Evolutionary conservation across 2,797 vertebrate genomes (phyloP).

Genomic region (Apogon talboti): DNA sequence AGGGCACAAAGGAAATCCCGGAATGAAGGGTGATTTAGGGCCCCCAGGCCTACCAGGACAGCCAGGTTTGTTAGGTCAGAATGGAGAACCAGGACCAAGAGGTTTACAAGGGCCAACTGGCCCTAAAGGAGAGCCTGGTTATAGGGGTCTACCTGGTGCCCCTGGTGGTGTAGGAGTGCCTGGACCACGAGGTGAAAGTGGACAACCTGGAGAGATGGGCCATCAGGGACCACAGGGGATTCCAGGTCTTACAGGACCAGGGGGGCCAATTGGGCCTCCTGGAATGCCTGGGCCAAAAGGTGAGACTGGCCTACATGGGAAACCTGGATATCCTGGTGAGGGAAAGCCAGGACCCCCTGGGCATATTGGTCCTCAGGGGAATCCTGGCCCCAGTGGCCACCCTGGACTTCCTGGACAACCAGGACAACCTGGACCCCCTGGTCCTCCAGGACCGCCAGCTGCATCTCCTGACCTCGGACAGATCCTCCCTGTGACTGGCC

Average conservation of each 20-base stretch:
- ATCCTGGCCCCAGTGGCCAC: conserved; percentile 88
- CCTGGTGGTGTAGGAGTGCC: conserved; percentile 86
- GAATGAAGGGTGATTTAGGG: conserved; percentile 89
- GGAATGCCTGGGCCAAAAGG: conserved; percentile 92
- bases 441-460: conserved; percentile 87
- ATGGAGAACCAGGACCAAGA: conserved; percentile 89
- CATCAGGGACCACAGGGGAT: conserved; percentile 92
- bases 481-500: conserved; percentile 88
- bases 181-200: conserved; percentile 89
- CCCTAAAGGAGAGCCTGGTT: conserved; percentile 90
- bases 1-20: conserved; percentile 87
- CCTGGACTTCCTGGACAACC: conserved; percentile 90
- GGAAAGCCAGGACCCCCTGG: conserved; percentile 89
- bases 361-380: conserved; percentile 89
- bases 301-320: conserved; percentile 87
- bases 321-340: conserved; percentile 90
- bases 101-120: conserved; percentile 91
- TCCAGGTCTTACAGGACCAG: conserved; percentile 91
- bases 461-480: conserved; percentile 85
- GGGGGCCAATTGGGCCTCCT: conserved; percentile 93
- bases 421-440: conserved; percentile 91
- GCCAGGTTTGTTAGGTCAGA: conserved; percentile 88
- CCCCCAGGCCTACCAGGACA: conserved; percentile 91
- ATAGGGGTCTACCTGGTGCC: conserved; percentile 88
- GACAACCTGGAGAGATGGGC: conserved; percentile 88